Evolutionary conservation across 2,797 vertebrate species (phyloP), one percentile per base, ranked within the genome.

Genomic region (Yasuhikotakia modesta): DNA sequence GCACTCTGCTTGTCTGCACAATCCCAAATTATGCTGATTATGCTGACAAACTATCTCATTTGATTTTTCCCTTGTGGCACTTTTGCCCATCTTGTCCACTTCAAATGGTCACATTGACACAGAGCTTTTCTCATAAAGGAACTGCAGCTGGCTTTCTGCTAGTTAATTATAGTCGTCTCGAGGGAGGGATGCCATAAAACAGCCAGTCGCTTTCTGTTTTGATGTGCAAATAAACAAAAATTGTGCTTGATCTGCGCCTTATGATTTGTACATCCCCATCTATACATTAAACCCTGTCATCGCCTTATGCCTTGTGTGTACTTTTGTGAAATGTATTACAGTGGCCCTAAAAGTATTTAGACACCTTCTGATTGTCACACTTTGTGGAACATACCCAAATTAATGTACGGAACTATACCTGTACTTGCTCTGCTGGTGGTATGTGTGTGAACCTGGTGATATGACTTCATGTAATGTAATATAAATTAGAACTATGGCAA

Each of bases 131-230:
- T 55, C 22, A 57, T 39, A 24, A 79, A 71, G 43, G 64, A 67
- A 55, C 22, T 30, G 68, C 57, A 69, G 55, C 64, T 68, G 72
- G 64, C 32, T 78, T 70, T 58, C 58, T 70, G 46, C 21, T 70
- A 70, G 76, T 53, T 78, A 78, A 78, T 78, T 78, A 70, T 78
- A 78, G 76, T 78, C 21, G 50, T 70, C 76, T 70, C 66, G 69
- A 39, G 67, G 17, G 76, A 63, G 21, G 32, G 45, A 67, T 70
- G 67, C 55, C 76, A 63, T 70, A 21, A 48, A 70, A 78, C 67
- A 64, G 53, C 58, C 67, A 70, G 67, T 30, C 21, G 17, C 48
- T 55, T 1, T 61, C 55, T 53, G 52, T 69, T 77, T 77, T 78
- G 76, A 70, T 50, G 57, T 30, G 67, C 19, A 70, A 64, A 21